Percentiles rank a stretch among this genome's conserved stretches.
These are phyloP conservation scores for Bugulina stolonifera DNA, from an alignment of 2,888 invertebrate genomes.

Conservation along the genomic window DNA sequence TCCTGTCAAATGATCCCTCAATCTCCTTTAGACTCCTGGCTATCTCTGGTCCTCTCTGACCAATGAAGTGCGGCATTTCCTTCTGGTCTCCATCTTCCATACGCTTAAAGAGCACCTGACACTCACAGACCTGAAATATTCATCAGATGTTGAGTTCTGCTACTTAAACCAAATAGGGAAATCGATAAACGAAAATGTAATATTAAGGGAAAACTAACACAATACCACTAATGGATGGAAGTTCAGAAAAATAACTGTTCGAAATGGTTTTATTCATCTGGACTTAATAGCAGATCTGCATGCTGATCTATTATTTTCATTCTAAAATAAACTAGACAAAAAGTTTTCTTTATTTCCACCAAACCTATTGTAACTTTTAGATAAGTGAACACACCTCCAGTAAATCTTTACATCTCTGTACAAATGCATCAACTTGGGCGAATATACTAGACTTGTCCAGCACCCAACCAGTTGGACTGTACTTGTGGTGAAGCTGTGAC, in stretches of 20 bases:
- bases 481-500: conserved; percentile 52
- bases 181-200: no score
- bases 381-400: conserved; percentile 57
- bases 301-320: no score
- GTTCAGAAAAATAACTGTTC: no score
- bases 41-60: conserved; percentile 58
- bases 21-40: conserved; percentile 56
- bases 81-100: conserved; percentile 63
- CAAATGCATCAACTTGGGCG: conserved; percentile 78
- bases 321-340: no score
- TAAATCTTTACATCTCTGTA: conserved; percentile 76
- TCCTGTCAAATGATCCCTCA: conserved; percentile 67
- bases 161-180: no score
- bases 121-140: conserved; percentile 78
- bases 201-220: no score
- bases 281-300: no score
- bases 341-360: no score
- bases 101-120: conserved; percentile 81
- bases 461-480: conserved; percentile 61
- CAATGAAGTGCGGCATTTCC: conserved; percentile 69
- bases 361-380: no score
- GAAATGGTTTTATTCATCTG: no score
- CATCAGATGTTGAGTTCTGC: no score
- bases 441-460: conserved; percentile 75
- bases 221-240: no score